Percentiles rank a stretch among this genome's conserved stretches.
Conservation (phyloP, 2,797 vertebrate genomes). For the Cichlasoma orientale region DNA sequence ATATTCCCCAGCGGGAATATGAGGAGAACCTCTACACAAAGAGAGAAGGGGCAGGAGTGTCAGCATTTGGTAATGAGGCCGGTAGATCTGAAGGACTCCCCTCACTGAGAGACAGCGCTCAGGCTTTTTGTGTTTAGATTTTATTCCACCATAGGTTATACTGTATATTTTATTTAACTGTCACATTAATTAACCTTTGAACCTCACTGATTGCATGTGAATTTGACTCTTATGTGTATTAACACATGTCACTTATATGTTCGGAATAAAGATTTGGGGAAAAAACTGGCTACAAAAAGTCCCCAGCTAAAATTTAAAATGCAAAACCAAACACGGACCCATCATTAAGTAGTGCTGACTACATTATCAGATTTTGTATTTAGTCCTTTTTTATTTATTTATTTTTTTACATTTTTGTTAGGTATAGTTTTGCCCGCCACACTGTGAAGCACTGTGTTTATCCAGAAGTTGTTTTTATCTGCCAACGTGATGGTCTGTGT, state of each 20-base stretch:
- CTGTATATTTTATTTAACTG: neutral
- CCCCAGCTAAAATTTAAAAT: neutral
- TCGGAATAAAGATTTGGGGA: too few relatives aligned
- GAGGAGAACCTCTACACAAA: conserved; percentile 44
- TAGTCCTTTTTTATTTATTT: neutral
- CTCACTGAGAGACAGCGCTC: neutral
- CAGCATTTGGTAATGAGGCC: conserved; percentile 10
- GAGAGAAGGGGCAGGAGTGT: neutral
- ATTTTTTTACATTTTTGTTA: neutral
- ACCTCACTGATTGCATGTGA: neutral
- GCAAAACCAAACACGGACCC: neutral
- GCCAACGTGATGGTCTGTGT: too few relatives aligned
- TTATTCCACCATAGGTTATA: neutral
- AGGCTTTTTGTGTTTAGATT: neutral
- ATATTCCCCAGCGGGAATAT: conserved; percentile 43
- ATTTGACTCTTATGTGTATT: too few relatives aligned
- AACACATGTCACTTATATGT: too few relatives aligned
- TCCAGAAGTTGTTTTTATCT: too few relatives aligned
- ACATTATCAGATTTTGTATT: neutral
- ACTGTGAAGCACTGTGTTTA: too few relatives aligned
- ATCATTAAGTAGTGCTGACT: neutral
- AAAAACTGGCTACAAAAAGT: too few relatives aligned
- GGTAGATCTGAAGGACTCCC: neutral
- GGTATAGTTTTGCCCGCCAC: neutral
- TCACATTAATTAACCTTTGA: too few relatives aligned